phyloP scores from a whole-genome alignment of 2,888 invertebrate species.

The Aphodius granarius region DNA sequence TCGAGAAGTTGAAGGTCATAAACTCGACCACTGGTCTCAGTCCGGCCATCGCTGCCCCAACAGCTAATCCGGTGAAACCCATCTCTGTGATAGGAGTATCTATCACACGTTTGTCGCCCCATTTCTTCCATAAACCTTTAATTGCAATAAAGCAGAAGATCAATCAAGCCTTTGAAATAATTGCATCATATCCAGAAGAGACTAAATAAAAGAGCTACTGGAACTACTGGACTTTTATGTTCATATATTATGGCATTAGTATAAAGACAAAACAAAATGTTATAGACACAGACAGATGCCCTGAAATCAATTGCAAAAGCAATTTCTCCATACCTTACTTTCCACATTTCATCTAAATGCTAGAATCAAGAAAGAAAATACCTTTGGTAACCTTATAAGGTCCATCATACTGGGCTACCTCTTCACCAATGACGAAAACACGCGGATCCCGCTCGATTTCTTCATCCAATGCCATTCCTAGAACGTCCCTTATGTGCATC shows the following conservation, averaged over 20 bases:
- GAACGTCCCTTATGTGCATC: constrained; percentile 60
- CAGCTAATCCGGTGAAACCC: constrained; percentile 68
- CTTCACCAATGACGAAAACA: constrained; percentile 65
- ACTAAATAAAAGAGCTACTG: no score
- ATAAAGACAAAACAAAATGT: no score
- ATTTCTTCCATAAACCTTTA: constrained; percentile 65
- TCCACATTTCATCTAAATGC: no score
- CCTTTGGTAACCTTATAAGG: constrained; percentile 54
- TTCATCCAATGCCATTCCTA: constrained; percentile 66
- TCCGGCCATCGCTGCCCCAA: constrained; percentile 71
- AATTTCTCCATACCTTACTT: no score
- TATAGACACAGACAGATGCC: no score
- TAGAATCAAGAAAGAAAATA: background rate
- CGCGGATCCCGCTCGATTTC: constrained; percentile 62
- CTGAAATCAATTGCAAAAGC: no score
- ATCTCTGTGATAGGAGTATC: constrained; percentile 72
- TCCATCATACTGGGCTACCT: constrained; percentile 67
- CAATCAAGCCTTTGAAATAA: no score
- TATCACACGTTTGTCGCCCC: constrained; percentile 64
- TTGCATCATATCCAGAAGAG: no score
- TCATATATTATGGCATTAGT: no score
- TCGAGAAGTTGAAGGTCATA: constrained; percentile 77
- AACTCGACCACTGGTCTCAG: constrained; percentile 71
- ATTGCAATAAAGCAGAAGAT: constrained; percentile 46
- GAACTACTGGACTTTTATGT: no score